Conservation (phyloP, 2,113 vertebrate genomes). For the Heptranchias perlo region DNA sequence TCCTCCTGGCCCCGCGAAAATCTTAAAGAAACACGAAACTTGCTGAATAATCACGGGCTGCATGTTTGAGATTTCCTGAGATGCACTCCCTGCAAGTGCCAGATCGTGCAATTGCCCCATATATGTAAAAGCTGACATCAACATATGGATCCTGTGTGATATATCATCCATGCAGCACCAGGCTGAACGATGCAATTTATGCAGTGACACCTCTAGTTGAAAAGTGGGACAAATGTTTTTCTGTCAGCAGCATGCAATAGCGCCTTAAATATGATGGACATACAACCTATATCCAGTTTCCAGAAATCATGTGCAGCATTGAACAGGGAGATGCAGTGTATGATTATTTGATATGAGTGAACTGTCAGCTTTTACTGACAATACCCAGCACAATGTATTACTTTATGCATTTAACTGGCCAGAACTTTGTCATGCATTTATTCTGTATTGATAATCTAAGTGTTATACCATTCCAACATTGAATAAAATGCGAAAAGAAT, state of each 20-base stretch:
- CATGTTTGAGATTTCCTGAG: neutral
- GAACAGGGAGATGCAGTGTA: neutral
- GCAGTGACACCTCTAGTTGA: neutral
- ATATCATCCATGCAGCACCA: neutral
- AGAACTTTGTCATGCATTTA: neutral
- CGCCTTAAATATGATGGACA: neutral
- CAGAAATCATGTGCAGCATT: neutral
- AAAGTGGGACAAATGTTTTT: neutral
- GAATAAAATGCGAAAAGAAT: neutral
- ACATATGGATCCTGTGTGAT: neutral
- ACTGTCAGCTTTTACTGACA: neutral
- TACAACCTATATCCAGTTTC: neutral
- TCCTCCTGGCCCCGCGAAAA: neutral
- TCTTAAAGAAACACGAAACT: neutral
- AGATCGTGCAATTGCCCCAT: neutral
- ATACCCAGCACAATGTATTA: neutral
- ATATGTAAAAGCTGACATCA: neutral
- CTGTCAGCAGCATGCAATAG: neutral
- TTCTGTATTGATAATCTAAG: neutral
- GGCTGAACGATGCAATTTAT: neutral
- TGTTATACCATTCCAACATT: neutral
- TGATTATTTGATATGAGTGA: neutral
- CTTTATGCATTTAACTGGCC: neutral
- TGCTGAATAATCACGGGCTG: neutral
- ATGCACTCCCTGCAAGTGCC: neutral